Percentiles rank a stretch among this genome's conserved stretches.
These are phyloP conservation scores for Maniola jurtina DNA, from an alignment of 1,140 invertebrate species.

Conservation along the genomic window DNA sequence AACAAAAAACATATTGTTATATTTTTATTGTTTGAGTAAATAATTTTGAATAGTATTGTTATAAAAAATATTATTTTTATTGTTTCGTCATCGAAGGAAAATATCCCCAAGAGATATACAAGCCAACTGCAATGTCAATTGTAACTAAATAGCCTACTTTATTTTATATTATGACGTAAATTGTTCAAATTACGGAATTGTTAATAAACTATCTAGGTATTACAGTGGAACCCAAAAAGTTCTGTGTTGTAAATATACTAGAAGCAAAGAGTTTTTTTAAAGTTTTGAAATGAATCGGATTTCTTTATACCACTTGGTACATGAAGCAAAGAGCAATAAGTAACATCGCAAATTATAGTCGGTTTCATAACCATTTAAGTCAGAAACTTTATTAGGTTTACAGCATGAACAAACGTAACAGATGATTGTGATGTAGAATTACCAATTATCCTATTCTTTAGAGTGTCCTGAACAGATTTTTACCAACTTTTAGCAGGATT, in stretches of 20 bases:
- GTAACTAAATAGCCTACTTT: too few species aligned
- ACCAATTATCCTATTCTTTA: not conserved
- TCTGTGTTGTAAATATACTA: not conserved
- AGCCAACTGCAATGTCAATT: too few species aligned
- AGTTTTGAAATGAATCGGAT: not conserved
- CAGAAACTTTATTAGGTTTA: slow-evolving; percentile 12
- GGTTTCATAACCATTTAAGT: slow-evolving; percentile 14
- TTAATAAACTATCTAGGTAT: too few species aligned
- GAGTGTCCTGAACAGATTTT: not conserved
- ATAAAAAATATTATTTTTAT: too few species aligned
- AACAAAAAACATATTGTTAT: too few species aligned
- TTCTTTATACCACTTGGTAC: not conserved
- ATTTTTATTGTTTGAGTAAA: too few species aligned
- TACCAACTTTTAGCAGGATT: too few species aligned
- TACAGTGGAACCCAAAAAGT: not conserved
- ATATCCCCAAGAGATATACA: too few species aligned
- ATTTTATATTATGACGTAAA: not conserved
- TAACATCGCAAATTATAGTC: slow-evolving; percentile 12
- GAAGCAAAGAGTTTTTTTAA: not conserved
- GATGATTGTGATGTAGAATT: slow-evolving; percentile 11
- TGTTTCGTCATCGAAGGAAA: too few species aligned
- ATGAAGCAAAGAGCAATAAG: not conserved
- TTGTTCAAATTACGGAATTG: not conserved
- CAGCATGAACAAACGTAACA: slow-evolving; percentile 14
- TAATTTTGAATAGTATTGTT: too few species aligned